phyloP scores from a whole-genome alignment of 2,797 vertebrate species.

The Botia kubotai region DNA sequence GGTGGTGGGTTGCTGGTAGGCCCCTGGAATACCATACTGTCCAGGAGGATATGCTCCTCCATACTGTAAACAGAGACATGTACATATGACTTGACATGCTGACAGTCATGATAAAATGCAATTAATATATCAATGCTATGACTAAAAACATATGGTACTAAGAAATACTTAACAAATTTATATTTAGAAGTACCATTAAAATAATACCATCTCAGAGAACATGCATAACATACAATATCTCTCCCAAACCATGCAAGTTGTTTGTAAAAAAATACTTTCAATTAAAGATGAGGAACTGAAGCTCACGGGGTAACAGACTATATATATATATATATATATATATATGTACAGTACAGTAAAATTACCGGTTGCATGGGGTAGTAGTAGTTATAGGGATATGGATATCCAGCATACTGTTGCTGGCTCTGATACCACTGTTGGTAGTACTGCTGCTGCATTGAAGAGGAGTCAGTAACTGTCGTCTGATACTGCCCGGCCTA shows the following conservation, averaged over 20 bases:
- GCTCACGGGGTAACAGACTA: neutral
- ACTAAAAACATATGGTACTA: no score
- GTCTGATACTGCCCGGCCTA: slow-evolving; percentile 77
- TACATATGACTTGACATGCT: neutral
- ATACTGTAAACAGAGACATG: slow-evolving; percentile 67
- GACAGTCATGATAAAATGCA: no score
- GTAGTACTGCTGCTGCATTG: slow-evolving; percentile 81
- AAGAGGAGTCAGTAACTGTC: slow-evolving; percentile 69
- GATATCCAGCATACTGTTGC: slow-evolving; percentile 84
- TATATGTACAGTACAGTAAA: neutral
- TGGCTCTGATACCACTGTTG: slow-evolving; percentile 82
- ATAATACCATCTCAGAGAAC: no score
- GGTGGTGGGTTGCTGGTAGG: slow-evolving; percentile 71
- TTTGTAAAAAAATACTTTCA: neutral
- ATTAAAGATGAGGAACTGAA: neutral
- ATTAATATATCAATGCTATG: no score
- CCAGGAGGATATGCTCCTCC: slow-evolving; percentile 75
- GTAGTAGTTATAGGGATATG: slow-evolving; percentile 80
- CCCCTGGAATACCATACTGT: slow-evolving; percentile 75
- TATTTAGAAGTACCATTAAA: no score
- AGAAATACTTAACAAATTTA: no score
- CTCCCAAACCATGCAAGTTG: no score
- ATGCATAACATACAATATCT: no score
- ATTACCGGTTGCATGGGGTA: slow-evolving; percentile 56
- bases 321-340: neutral